phyloP scores from a whole-genome alignment of 2,888 invertebrate species.

The Euproctis similis region DNA sequence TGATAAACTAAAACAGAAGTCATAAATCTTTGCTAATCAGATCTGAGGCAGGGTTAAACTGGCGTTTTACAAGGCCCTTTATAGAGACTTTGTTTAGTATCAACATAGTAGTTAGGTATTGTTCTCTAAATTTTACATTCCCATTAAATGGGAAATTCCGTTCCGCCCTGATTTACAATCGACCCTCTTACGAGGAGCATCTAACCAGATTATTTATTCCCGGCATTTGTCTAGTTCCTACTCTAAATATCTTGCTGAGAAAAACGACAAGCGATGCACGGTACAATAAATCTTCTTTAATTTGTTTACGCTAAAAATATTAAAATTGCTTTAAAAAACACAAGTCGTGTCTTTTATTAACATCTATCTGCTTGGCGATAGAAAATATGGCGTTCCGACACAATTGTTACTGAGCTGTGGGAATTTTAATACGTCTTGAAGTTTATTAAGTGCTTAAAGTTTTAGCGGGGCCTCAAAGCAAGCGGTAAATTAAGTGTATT shows the following conservation, averaged over 20 bases:
- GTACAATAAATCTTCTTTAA: slow-evolving; percentile 25
- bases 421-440: slow-evolving; percentile 70
- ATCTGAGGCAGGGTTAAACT: too few relatives aligned
- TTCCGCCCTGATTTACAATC: slow-evolving; percentile 59
- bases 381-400: slow-evolving; percentile 64
- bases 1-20: slow-evolving; percentile 8
- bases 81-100: slow-evolving; percentile 40
- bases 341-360: slow-evolving; percentile 56
- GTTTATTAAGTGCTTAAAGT: slow-evolving; percentile 75
- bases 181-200: slow-evolving; percentile 42
- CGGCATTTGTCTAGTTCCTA: slow-evolving; percentile 43
- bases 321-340: too few relatives aligned
- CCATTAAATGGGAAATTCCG: slow-evolving; percentile 59
- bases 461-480: slow-evolving; percentile 53
- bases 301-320: slow-evolving; percentile 65
- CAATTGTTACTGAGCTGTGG: slow-evolving; percentile 67
- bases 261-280: slow-evolving; percentile 6
- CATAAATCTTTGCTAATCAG: slow-evolving; percentile 33
- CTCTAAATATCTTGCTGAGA: slow-evolving; percentile 23
- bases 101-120: slow-evolving; percentile 45
- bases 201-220: slow-evolving; percentile 64
- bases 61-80: slow-evolving; percentile 41
- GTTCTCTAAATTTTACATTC: slow-evolving; percentile 60
- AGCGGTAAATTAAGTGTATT: slow-evolving; percentile 67
- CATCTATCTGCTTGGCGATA: slow-evolving; percentile 48